phyloP scores from a whole-genome alignment of 2,113 vertebrate genomes.

The Eptesicus fuscus region DNA sequence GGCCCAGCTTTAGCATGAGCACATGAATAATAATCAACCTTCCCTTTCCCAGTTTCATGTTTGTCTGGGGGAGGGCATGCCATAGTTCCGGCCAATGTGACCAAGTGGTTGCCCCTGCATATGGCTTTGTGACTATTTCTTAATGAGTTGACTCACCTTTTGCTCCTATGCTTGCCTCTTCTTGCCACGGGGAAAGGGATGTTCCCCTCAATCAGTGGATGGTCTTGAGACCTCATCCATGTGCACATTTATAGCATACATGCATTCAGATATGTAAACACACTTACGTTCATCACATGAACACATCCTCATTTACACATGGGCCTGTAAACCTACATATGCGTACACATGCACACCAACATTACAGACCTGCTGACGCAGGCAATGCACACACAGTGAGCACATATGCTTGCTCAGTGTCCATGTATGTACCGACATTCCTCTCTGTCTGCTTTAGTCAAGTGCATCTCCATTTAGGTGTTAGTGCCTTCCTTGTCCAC shows the following conservation, averaged over 20 bases:
- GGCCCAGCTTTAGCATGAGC: too few species aligned
- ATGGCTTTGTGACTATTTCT: background rate
- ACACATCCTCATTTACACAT: background rate
- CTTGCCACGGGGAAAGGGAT: background rate
- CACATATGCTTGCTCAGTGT: background rate
- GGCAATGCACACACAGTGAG: fast-evolving
- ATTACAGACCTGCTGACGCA: background rate
- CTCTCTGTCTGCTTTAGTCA: background rate
- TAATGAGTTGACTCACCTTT: too few species aligned
- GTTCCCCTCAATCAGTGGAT: background rate
- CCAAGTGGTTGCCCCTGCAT: fast-evolving
- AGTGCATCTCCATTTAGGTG: fast-evolving
- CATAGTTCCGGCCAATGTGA: fast-evolving
- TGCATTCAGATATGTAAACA: background rate
- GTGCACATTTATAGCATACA: background rate
- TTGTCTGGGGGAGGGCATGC: fast-evolving
- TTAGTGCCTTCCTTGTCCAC: background rate
- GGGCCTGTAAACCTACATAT: too few species aligned
- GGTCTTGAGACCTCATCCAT: background rate
- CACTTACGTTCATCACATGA: fast-evolving
- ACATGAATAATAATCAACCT: fast-evolving
- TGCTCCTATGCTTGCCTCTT: background rate
- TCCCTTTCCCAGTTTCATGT: background rate
- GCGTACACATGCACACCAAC: background rate
- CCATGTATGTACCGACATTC: fast-evolving